Base-by-base conservation (phyloP, 1,140 invertebrate species). In the Aphelenchoides fujianensis region DNA sequence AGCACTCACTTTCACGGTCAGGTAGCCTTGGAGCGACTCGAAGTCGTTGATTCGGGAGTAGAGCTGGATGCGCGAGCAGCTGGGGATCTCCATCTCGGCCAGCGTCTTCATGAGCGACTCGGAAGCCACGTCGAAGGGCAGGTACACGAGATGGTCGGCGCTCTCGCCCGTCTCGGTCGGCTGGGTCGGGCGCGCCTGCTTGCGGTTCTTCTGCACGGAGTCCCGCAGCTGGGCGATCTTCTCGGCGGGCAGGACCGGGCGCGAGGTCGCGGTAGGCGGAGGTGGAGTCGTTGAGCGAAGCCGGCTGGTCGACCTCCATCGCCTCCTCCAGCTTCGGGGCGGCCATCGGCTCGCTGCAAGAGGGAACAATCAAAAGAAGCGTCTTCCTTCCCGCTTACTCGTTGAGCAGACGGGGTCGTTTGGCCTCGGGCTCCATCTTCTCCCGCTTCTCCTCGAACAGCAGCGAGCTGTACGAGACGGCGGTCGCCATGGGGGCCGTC, bases 141-240 rank as follows among this genome's bases (percentile, higher is more conserved):
- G 53, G 23, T 30, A 19, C 3, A 48, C 63, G 1, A 66, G n/a
- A 2, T 35, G 63, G 16, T 66, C 63, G 12, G 31, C 30, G 9
- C 55, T 68, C 19, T 77, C 79, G 16, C 36, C 28, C 9, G 69
- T 41, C n/a, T n/a, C n/a, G 2, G 30, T 35, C 3, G 41, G n/a
- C 23, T 76, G 64, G 35, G 57, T 27, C 5, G 52, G 41, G 53
- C 7, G 2, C 59, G 31, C 12, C 32, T 76, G 53, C 37, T 80
- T 77, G 2, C 63, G n/a, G 41, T 80, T 80, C 41, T 81, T 81
- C 52, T 78, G 75, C 2, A 80, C 78, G 35, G 59, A 59, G 12
- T 36, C 69, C 64, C 74, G 37, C n/a, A 78, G 34, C 27, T 70
- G 69, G 1, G 74, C 74, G 53, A 78, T 69, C 48, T 79, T 79